A percentile compares a stretch with the other conserved stretches of the same genome.
phyloP scores from a whole-genome alignment of 2,113 vertebrate species.

The Pelecanus crispus region DNA sequence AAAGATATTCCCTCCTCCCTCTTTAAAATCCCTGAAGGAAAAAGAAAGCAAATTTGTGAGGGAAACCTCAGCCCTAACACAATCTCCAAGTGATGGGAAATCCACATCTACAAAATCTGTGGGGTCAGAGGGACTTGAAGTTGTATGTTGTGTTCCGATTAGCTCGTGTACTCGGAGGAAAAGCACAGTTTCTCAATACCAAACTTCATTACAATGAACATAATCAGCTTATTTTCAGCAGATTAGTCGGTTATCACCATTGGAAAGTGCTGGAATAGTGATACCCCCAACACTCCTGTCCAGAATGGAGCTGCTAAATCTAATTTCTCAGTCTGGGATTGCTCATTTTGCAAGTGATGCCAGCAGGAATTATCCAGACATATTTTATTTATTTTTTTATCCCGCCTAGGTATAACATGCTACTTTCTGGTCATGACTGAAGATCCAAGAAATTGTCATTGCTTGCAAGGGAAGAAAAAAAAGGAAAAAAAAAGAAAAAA shows the following conservation, averaged over 20 bases:
- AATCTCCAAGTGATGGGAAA: conserved; percentile 35
- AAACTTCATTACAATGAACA: background rate
- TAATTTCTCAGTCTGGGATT: conserved; percentile 9
- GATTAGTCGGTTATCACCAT: conserved; percentile 20
- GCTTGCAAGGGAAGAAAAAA: background rate
- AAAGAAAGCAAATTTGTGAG: conserved; percentile 18
- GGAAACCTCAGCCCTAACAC: conserved; percentile 28
- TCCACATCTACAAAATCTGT: background rate
- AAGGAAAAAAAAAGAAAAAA: no score
- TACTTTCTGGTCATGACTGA: background rate
- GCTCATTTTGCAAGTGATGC: conserved; percentile 8
- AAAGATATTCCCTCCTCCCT: background rate
- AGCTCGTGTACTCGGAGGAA: background rate
- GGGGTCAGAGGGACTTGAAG: background rate
- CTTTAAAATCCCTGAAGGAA: conserved; percentile 2
- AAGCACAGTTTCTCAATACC: background rate
- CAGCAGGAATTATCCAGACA: background rate
- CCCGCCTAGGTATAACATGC: background rate
- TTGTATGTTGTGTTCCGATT: background rate
- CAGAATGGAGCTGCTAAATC: background rate
- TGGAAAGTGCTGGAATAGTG: conserved; percentile 38
- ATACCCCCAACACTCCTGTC: conserved; percentile 10
- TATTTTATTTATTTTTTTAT: background rate
- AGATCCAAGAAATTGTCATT: background rate
- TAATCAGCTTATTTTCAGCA: conserved; percentile 39